Evolutionary conservation across 2,888 invertebrate species (phyloP).

Genomic region (Hyalella azteca): DNA sequence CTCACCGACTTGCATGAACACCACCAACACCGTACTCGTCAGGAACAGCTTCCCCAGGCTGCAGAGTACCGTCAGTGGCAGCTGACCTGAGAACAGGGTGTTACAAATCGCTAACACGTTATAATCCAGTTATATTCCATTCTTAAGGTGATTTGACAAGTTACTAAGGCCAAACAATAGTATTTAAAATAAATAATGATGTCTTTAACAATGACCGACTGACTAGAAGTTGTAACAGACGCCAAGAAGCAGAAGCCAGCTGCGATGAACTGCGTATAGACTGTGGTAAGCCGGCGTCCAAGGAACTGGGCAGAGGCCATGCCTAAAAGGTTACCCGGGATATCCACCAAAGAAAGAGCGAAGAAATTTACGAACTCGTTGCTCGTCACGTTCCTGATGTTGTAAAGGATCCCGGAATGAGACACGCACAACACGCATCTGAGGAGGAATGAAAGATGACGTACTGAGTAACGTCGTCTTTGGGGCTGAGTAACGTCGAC

Average conservation of each 20-base stretch:
- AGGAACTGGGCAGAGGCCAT: conserved; percentile 43
- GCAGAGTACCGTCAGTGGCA: conserved; percentile 38
- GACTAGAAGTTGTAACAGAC: conserved; percentile 35
- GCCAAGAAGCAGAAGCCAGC: conserved; percentile 41
- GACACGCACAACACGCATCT: conserved; percentile 42
- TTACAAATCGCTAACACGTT: too few species aligned
- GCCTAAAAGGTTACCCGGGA: conserved; percentile 49
- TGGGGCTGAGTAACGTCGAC: too few species aligned
- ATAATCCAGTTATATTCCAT: too few species aligned
- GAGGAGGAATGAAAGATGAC: too few species aligned
- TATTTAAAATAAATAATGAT: neutral
- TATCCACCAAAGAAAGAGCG: conserved; percentile 49
- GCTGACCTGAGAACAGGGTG: conserved; percentile 41
- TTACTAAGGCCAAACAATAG: too few species aligned
- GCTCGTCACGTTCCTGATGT: conserved; percentile 51
- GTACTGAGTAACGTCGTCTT: too few species aligned
- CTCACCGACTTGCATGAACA: conserved; percentile 54
- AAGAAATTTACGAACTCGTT: conserved; percentile 53
- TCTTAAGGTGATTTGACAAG: too few species aligned
- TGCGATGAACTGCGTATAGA: conserved; percentile 39
- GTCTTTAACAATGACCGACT: neutral
- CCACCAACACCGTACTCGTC: conserved; percentile 47
- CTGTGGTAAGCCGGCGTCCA: conserved; percentile 46
- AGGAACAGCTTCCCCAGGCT: conserved; percentile 46
- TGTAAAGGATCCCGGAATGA: conserved; percentile 47